Base-by-base conservation (phyloP, 2,113 vertebrate species). In the Oreochromis spilurus region DNA sequence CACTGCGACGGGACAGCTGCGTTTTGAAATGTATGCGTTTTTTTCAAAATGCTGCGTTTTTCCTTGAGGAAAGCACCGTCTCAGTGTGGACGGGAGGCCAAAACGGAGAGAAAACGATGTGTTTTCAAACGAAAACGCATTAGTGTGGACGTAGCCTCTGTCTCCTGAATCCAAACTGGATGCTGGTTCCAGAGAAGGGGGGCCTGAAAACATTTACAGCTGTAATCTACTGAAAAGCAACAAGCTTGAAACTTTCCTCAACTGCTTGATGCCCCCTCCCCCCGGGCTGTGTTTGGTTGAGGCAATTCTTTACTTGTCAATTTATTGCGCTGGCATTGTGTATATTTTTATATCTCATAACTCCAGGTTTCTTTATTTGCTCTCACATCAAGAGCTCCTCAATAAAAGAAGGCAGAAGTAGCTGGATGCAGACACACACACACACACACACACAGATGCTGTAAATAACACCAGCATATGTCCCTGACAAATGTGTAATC, bases 401-500 rank as follows among this genome's bases (percentile, higher is more conserved):
- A 82, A 36, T 83, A 57, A 65, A 58, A 17, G 54, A 34, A 29
- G n/a, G 21, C 77, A 84, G 58, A 82, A 79, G 82, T 91, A 87
- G 85, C 86, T 88, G 52, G 45, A 60, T 62, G 31, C 65, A 77
- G 11, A 57, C 55, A 29, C 36, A 36, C 8, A 36, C 7, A 36
- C 34, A 36, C 9, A 43, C 40, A 43, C 40, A 79, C 85, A 55
- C 72, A 84, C 31, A 81, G 62, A 82, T 62, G 88, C 87, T 89
- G 82, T 67, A 88, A 88, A 83, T 87, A 88, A 85, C 84, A 89
- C 34, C 5, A 75, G 81, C 86, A 65, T 82, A 90, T 87, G 85
- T 36, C 38, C 26, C 48, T 16, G 13, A 55, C 70, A 82, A 88
- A 82, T 75, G 45, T 83, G 84, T 83, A 81, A 83, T 85, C 54